These are phyloP conservation scores for Anneissia japonica DNA, from an alignment of 35 echinoderm and acorn worm species.

Conservation along the genomic window DNA sequence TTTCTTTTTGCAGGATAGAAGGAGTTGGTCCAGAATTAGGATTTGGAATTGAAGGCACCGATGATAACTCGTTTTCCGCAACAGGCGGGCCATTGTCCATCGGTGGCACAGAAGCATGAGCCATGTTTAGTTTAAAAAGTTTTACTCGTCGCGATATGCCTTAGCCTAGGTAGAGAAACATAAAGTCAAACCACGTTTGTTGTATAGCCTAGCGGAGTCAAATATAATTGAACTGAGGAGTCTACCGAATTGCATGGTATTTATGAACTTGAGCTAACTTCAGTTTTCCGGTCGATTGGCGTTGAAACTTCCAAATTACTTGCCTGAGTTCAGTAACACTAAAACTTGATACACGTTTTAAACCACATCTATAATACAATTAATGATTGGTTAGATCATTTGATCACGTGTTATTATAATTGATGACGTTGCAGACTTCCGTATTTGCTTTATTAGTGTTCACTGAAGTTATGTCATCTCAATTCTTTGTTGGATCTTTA, in stretches of 20 bases:
- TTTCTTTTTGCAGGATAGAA: constrained; percentile 11
- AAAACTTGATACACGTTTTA: background rate
- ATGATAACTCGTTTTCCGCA: background rate
- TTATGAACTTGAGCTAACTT: background rate
- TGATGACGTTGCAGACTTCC: background rate
- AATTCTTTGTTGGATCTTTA: background rate
- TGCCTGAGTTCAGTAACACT: background rate
- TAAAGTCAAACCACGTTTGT: background rate
- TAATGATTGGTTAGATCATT: background rate
- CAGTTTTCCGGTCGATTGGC: background rate
- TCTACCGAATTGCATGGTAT: background rate
- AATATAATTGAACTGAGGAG: background rate
- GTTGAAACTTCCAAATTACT: background rate
- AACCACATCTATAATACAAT: background rate
- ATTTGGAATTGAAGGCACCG: background rate
- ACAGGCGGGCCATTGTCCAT: background rate
- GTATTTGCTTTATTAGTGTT: background rate
- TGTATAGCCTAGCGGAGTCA: background rate
- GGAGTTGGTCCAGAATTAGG: background rate
- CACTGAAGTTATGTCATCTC: background rate
- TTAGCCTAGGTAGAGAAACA: background rate
- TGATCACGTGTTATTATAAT: background rate
- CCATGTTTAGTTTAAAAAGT: background rate
- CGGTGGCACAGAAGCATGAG: background rate
- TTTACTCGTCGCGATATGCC: background rate